Base-by-base conservation (phyloP, 23 tunicate genomes). In the Ciona savignyi region DNA sequence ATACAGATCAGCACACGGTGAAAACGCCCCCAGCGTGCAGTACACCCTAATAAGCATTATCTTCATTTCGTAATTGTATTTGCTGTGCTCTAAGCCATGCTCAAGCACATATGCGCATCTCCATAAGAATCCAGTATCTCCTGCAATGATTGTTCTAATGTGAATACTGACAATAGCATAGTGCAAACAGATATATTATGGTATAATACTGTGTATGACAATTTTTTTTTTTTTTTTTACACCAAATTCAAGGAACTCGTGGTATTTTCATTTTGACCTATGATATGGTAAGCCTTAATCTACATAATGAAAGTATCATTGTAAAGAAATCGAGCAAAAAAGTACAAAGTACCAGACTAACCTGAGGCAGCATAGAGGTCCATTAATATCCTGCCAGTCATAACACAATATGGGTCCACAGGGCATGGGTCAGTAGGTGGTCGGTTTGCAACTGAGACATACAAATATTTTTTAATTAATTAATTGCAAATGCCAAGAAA, bases 1-100 rank as follows among this genome's bases (percentile, higher is more conserved):
- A 75, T 80, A 91, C 27, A 91, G 63, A 19, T 76, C 30, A 25
- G 82, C 85, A 80, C 97, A 91, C n/a, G 97, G 97, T 35, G 77
- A 28, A 65, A 91, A 85, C 0, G 79, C 67, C 0, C 86, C 91
- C 27, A 91, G 69, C 33, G 51, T 73, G 68, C 97, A 81, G 67
- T 91, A 91, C 60, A 85, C 62, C 20, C 80, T 74, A 29, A 91
- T 85, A 27, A 91, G 65, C 73, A 80, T 67, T n/a, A 91, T 51
- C 76, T 91, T 91, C 3, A 80, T 83, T 68, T 77, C 78, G 60
- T 65, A 77, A 67, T 91, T 80, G 35, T 70, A 68, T 3, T 69
- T 68, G 75, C 91, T 80, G 22, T 74, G 35, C 29, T 76, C 23
- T 23, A 85, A 31, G 25, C 75, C 80, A 27, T 68, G 42, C 33